These are phyloP conservation scores for Mamestra brassicae DNA, from an alignment of 2,888 invertebrate genomes.

Conservation along the genomic window DNA sequence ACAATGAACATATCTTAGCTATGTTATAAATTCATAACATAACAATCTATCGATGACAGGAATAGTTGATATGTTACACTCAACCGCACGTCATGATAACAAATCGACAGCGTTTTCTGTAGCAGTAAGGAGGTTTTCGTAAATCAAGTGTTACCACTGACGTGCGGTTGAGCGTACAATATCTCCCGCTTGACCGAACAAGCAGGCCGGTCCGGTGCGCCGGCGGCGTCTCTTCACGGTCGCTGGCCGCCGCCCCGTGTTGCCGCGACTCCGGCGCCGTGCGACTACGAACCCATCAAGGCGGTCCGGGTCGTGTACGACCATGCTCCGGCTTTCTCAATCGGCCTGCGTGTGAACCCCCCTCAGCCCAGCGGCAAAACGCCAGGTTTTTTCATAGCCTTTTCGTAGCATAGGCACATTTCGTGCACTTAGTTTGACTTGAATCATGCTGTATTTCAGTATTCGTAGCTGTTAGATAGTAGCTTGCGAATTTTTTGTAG, in stretches of 20 bases:
- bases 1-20: slow-evolving; percentile 8
- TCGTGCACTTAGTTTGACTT: slow-evolving; percentile 25
- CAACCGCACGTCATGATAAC: slow-evolving; percentile 7
- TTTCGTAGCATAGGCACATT: slow-evolving; percentile 55
- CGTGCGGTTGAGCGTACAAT: slow-evolving; percentile 47
- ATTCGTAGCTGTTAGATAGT: slow-evolving; percentile 7
- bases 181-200: slow-evolving; percentile 56
- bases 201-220: slow-evolving; percentile 93
- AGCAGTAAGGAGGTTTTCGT: slow-evolving; percentile 3
- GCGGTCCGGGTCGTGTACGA: slow-evolving; percentile 90
- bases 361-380: slow-evolving; percentile 85
- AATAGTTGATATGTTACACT: slow-evolving; percentile 22
- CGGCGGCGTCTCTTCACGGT: slow-evolving; percentile 95
- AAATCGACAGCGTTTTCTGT: background rate
- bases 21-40: background rate
- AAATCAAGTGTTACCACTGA: slow-evolving; percentile 14
- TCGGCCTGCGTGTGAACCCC: slow-evolving; percentile 90
- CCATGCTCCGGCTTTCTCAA: slow-evolving; percentile 92
- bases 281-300: slow-evolving; percentile 96
- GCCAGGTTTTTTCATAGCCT: slow-evolving; percentile 87
- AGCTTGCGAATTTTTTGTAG: slow-evolving; percentile 8
- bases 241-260: slow-evolving; percentile 93
- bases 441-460: slow-evolving; percentile 1
- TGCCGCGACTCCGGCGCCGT: slow-evolving; percentile 95
- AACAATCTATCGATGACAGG: background rate